Percentiles rank a stretch among this genome's conserved stretches.
These are phyloP conservation scores for Trematomus loennbergii DNA, from an alignment of 2,113 vertebrate genomes.

Conservation along the genomic window DNA sequence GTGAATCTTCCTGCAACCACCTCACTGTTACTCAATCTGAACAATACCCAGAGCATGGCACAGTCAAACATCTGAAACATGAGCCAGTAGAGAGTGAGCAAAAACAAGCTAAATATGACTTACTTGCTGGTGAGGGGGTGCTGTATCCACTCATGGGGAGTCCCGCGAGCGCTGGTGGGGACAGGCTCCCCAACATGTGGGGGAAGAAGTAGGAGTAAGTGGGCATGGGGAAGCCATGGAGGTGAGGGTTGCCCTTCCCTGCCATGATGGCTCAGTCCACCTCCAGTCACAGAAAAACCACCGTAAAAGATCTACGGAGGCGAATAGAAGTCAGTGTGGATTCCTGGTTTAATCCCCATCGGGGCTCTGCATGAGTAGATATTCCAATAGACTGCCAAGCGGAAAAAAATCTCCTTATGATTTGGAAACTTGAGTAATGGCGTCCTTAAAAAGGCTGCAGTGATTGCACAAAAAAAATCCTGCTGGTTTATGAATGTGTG, in stretches of 20 bases:
- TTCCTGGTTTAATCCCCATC: constrained; percentile 76
- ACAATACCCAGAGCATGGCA: constrained; percentile 9
- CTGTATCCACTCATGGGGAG: constrained; percentile 96
- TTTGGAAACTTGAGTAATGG: constrained; percentile 26
- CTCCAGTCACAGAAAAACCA: constrained; percentile 50
- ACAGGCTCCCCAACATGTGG: constrained; percentile 94
- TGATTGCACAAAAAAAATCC: constrained; percentile 54
- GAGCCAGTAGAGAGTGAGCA: neutral
- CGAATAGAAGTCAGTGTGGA: constrained; percentile 49
- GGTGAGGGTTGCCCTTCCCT: constrained; percentile 96
- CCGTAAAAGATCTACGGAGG: constrained; percentile 24
- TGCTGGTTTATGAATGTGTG: constrained; percentile 44
- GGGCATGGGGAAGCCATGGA: constrained; percentile 92
- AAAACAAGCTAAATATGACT: constrained; percentile 77
- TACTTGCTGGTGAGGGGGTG: constrained; percentile 97
- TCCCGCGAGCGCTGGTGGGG: constrained; percentile 89
- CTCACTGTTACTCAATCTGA: constrained; percentile 15
- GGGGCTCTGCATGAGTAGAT: constrained; percentile 50
- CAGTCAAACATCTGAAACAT: neutral
- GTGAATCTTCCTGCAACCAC: constrained; percentile 19
- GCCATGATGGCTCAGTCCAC: constrained; percentile 87
- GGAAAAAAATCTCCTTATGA: constrained; percentile 22
- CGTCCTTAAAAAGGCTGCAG: constrained; percentile 17
- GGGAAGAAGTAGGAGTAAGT: constrained; percentile 98
- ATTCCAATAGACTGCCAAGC: constrained; percentile 54